These are phyloP conservation scores for Chrysaora quinquecirrha DNA, from an alignment of 30 jellyfish, hydroid and myxozoan genomes.

Conservation along the genomic window DNA sequence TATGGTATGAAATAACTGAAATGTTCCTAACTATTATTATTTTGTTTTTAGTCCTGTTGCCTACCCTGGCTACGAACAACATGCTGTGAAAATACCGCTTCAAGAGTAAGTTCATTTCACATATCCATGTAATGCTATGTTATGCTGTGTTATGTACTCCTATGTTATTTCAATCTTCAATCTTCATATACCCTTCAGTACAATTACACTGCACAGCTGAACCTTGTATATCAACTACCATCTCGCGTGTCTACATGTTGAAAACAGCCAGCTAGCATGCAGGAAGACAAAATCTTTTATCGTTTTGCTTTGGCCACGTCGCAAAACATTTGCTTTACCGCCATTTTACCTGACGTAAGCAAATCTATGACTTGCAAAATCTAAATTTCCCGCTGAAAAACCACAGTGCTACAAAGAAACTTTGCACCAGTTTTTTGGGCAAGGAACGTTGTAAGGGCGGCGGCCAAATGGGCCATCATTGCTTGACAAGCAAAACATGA, in stretches of 20 bases:
- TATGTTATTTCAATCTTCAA: background rate
- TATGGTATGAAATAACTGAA: too few species aligned
- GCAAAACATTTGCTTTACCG: background rate
- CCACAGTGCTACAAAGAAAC: too few species aligned
- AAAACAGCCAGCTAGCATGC: too few species aligned
- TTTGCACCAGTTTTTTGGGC: too few species aligned
- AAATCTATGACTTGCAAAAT: too few species aligned
- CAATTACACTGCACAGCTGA: background rate
- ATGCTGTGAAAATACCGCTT: slow-evolving; percentile 55
- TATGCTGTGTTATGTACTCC: background rate
- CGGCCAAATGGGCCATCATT: too few species aligned
- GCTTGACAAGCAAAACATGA: too few species aligned
- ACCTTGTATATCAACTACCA: background rate
- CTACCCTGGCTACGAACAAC: slow-evolving; percentile 72
- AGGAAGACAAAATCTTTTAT: too few species aligned
- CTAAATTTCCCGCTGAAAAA: too few species aligned
- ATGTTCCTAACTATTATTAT: too few species aligned
- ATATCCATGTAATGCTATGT: background rate
- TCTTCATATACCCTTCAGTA: background rate
- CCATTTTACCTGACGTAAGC: background rate
- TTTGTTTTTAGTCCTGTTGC: background rate
- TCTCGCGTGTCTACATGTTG: too few species aligned
- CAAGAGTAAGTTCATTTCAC: slow-evolving; percentile 46
- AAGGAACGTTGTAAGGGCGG: too few species aligned
- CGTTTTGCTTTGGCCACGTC: background rate